These are phyloP conservation scores for Creontiades dilutus DNA, from an alignment of 2,888 invertebrate genomes.

Conservation along the genomic window DNA sequence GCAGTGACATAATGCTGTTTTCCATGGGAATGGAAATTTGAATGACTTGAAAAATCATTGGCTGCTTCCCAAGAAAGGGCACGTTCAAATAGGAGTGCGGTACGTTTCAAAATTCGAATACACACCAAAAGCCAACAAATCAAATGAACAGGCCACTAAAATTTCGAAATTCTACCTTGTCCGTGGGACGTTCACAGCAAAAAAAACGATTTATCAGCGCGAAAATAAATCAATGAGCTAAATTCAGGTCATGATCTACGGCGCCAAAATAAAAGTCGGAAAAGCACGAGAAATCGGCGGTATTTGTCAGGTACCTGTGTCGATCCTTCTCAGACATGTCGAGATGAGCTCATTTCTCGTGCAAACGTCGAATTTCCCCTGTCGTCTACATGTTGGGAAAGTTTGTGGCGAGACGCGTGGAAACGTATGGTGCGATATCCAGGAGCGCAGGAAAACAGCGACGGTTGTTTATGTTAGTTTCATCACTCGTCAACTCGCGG, in stretches of 20 bases:
- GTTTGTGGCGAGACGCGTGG: neutral
- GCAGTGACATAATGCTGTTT: no score
- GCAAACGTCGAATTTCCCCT: neutral
- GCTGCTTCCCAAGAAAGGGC: no score
- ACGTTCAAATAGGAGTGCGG: neutral
- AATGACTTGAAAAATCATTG: no score
- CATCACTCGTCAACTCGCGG: neutral
- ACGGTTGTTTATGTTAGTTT: neutral
- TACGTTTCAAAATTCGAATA: neutral
- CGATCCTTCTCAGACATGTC: conserved; percentile 2
- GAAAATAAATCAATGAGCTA: neutral
- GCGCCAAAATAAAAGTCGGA: conserved; percentile 2
- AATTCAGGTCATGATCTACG: conserved; percentile 8
- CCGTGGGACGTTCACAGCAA: neutral
- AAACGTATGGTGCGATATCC: conserved; percentile 11
- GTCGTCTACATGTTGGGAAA: neutral
- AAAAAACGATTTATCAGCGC: neutral
- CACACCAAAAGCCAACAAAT: neutral
- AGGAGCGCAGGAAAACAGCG: neutral
- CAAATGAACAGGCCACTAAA: neutral
- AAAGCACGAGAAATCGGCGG: neutral
- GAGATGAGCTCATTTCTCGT: conserved; percentile 17
- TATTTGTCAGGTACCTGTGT: neutral
- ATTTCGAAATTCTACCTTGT: neutral
- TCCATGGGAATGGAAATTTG: no score